Percentiles rank a stretch among this genome's conserved stretches.
Evolutionary conservation across 64 coral and sea anemone genomes (phyloP).

Genomic region (Stichodactyla helianthus): DNA sequence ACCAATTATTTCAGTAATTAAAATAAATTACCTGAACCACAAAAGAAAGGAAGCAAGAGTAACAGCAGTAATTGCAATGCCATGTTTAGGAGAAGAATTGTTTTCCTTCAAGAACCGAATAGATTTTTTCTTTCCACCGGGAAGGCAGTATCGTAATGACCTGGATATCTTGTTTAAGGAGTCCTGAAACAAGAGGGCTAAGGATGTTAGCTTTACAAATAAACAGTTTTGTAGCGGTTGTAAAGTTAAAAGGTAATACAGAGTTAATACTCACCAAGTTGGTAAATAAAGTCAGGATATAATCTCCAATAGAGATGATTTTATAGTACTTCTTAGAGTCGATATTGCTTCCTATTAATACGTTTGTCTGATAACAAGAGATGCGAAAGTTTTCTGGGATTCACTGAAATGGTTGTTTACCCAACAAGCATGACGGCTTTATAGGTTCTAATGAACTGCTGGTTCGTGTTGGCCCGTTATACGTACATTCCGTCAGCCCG

Average conservation of each 20-base stretch:
- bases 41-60: not conserved
- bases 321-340: not conserved
- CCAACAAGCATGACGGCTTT: not conserved
- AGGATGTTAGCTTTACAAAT: not conserved
- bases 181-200: not conserved
- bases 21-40: not conserved
- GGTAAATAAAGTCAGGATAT: conserved; percentile 3
- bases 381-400: too few species aligned
- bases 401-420: not conserved
- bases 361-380: not conserved
- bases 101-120: not conserved
- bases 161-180: not conserved
- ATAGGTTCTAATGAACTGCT: not conserved
- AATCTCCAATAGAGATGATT: not conserved
- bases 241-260: not conserved
- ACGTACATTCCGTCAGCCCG: not conserved
- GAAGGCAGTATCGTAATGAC: not conserved
- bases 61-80: not conserved
- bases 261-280: not conserved
- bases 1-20: not conserved
- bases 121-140: not conserved
- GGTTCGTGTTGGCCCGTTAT: not conserved
- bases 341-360: not conserved
- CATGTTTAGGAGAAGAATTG: not conserved
- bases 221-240: not conserved